Percentiles rank a stretch among this genome's conserved stretches.
These are phyloP conservation scores for Pholis gunnellus DNA, from an alignment of 2,113 vertebrate species.

Conservation along the genomic window DNA sequence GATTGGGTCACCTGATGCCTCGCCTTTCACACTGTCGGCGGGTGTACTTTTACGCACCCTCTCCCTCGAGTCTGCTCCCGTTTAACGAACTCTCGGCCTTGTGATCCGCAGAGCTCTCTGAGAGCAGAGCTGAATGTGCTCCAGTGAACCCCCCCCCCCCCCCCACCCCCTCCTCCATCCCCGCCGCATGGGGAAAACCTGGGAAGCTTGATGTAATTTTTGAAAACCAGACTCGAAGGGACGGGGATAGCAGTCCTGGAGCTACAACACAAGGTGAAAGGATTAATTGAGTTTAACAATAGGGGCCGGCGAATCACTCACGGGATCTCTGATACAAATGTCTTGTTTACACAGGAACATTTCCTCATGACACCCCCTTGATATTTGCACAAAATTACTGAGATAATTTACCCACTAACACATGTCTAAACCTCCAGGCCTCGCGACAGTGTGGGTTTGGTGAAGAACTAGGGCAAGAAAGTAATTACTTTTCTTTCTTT, in stretches of 20 bases:
- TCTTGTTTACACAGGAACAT: constrained; percentile 63
- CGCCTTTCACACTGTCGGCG: constrained; percentile 18
- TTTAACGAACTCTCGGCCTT: constrained; percentile 62
- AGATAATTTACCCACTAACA: constrained; percentile 55
- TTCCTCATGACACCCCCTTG: constrained; percentile 47
- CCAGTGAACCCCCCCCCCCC: not conserved
- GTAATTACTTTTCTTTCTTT: constrained; percentile 48
- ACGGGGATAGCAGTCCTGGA: constrained; percentile 25
- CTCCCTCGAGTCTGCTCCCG: constrained; percentile 38
- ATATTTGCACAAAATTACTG: constrained; percentile 49
- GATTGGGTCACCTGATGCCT: constrained; percentile 78
- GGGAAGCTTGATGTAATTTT: constrained; percentile 42
- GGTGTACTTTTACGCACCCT: constrained; percentile 49
- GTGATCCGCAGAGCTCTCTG: constrained; percentile 30
- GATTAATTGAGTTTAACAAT: constrained; percentile 76
- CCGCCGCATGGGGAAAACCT: not conserved
- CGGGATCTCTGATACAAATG: constrained; percentile 52
- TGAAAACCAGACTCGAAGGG: constrained; percentile 2
- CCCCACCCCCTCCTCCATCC: not conserved
- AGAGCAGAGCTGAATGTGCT: not conserved
- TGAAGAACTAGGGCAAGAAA: constrained; percentile 50
- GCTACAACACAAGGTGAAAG: constrained; percentile 60
- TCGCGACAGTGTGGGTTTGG: constrained; percentile 15
- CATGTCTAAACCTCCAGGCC: constrained; percentile 35
- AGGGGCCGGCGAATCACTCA: constrained; percentile 45